phyloP scores from a whole-genome alignment of 2,797 vertebrate species.

The Mallotus villosus region DNA sequence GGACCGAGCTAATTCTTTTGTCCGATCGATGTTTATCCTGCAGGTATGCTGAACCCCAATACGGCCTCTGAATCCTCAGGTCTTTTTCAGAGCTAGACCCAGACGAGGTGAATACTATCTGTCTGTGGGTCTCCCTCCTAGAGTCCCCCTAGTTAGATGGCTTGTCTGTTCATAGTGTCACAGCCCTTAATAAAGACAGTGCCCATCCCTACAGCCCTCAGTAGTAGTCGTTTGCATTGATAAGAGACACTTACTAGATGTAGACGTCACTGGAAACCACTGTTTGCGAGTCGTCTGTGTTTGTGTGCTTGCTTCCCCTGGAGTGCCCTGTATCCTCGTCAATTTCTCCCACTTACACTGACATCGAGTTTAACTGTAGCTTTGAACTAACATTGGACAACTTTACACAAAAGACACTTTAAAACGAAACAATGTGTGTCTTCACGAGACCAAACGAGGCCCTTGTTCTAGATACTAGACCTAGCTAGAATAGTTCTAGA shows the following conservation, averaged over 20 bases:
- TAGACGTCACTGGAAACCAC: constrained; percentile 21
- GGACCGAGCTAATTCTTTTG: constrained; percentile 42
- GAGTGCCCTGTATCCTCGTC: constrained; percentile 24
- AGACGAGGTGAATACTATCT: constrained; percentile 68
- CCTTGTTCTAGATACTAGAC: no score
- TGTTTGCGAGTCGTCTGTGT: constrained; percentile 20
- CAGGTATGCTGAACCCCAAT: constrained; percentile 77
- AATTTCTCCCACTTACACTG: not conserved
- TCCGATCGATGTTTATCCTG: constrained; percentile 63
- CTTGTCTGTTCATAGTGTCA: constrained; percentile 15
- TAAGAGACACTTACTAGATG: constrained; percentile 10
- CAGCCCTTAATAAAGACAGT: constrained; percentile 9
- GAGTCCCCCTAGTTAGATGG: constrained; percentile 32
- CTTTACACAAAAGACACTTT: no score
- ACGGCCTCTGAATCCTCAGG: constrained; percentile 76
- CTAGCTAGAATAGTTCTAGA: no score
- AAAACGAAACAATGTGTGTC: no score
- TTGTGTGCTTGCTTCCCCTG: not conserved
- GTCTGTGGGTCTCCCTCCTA: constrained; percentile 48
- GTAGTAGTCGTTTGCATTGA: constrained; percentile 21
- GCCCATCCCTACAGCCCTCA: constrained; percentile 10
- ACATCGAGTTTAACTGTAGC: no score
- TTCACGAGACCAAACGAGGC: no score
- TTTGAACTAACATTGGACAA: no score
- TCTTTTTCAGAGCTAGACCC: constrained; percentile 77